A percentile compares a stretch with the other conserved stretches of the same genome.
phyloP scores from a whole-genome alignment of 2,888 invertebrate genomes.

The Tachina lurida region DNA sequence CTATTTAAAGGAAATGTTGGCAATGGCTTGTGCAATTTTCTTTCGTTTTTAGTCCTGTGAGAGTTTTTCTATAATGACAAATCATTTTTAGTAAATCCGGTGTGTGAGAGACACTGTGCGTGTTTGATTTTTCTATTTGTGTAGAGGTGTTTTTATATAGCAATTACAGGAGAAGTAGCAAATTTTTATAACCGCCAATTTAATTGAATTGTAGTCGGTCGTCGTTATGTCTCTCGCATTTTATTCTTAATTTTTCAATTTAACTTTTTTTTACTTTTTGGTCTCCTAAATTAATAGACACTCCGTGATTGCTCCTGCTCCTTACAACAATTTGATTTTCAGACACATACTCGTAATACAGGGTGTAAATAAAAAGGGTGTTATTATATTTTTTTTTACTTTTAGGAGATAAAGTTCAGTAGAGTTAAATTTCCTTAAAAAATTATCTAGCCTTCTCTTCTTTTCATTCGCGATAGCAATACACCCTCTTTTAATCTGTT shows the following conservation, averaged over 20 bases:
- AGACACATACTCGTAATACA: constrained; percentile 29
- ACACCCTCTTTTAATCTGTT: constrained; percentile 11
- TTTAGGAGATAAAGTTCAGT: no score
- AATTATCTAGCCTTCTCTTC: no score
- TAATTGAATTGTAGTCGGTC: constrained; percentile 78
- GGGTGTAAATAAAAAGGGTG: not conserved
- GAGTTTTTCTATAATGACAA: constrained; percentile 59
- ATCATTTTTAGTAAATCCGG: constrained; percentile 36
- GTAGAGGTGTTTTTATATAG: not conserved
- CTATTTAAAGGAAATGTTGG: constrained; percentile 52
- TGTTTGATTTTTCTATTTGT: not conserved
- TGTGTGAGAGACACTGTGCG: constrained; percentile 8
- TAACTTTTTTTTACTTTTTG: constrained; percentile 73
- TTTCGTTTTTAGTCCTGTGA: constrained; percentile 45
- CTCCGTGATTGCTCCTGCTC: constrained; percentile 34
- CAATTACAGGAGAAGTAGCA: not conserved
- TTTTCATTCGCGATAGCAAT: not conserved
- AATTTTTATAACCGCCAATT: constrained; percentile 76
- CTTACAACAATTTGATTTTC: not conserved
- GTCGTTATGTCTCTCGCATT: constrained; percentile 68
- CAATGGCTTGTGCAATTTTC: constrained; percentile 7
- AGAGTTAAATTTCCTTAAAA: no score
- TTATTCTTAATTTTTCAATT: constrained; percentile 64
- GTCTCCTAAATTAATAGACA: constrained; percentile 63
- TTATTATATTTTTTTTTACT: not conserved